phyloP scores from a whole-genome alignment of 2,888 invertebrate genomes.

The Atrina japonica region DNA sequence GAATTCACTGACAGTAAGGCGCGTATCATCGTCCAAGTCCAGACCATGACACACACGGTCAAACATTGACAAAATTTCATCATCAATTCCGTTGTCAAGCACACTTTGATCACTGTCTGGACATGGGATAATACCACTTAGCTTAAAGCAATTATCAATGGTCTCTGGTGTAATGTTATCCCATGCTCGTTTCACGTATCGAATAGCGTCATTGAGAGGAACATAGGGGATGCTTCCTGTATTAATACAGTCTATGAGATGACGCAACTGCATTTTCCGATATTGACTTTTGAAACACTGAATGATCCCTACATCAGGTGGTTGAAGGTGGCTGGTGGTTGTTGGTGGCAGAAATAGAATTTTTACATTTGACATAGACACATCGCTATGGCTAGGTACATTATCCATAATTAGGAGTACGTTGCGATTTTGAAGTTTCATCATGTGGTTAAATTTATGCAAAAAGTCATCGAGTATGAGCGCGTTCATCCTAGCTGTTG shows the following conservation, averaged over 20 bases:
- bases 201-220: not conserved
- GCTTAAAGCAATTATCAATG: slow-evolving; percentile 14
- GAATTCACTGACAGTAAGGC: slow-evolving; percentile 1
- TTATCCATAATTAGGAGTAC: slow-evolving; percentile 42
- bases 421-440: slow-evolving; percentile 28
- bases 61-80: not conserved
- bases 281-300: slow-evolving; percentile 27
- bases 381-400: slow-evolving; percentile 20
- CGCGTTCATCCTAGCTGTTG: slow-evolving; percentile 47
- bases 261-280: slow-evolving; percentile 10
- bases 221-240: not conserved
- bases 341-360: slow-evolving; percentile 32
- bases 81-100: not conserved
- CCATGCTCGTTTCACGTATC: slow-evolving; percentile 25
- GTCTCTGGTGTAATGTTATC: slow-evolving; percentile 7
- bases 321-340: slow-evolving; percentile 27
- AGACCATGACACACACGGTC: not conserved
- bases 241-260: slow-evolving; percentile 25
- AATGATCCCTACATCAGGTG: slow-evolving; percentile 32
- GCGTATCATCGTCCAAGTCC: slow-evolving; percentile 6
- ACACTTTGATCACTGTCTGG: not conserved
- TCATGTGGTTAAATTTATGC: slow-evolving; percentile 28
- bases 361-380: slow-evolving; percentile 15
- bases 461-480: slow-evolving; percentile 44
- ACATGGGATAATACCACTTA: not conserved